Evolutionary conservation across 1,140 invertebrate genomes (phyloP).

Genomic region (Micrasema longulum): DNA sequence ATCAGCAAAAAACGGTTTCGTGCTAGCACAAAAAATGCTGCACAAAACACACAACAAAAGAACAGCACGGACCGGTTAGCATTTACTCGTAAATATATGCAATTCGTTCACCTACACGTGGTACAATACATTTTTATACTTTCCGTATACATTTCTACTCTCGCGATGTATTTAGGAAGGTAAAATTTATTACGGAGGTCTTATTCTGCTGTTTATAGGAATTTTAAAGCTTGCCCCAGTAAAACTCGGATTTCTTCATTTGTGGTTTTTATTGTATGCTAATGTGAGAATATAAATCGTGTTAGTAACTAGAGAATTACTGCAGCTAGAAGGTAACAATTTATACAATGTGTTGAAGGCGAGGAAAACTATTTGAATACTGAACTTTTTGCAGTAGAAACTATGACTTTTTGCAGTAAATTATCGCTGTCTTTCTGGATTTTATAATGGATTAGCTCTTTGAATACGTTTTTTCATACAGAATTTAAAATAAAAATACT

Average conservation of each 20-base stretch:
- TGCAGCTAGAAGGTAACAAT: too few relatives aligned
- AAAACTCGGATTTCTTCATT: conserved; percentile 20
- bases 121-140: background rate
- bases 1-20: conserved; percentile 21
- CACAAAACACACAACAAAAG: conserved; percentile 15
- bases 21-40: background rate
- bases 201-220: conserved; percentile 6
- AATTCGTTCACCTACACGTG: background rate
- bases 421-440: too few relatives aligned
- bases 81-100: conserved; percentile 6
- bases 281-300: too few relatives aligned
- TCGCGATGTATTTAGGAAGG: conserved; percentile 5
- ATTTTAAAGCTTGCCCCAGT: conserved; percentile 12
- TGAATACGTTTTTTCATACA: too few relatives aligned
- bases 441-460: too few relatives aligned
- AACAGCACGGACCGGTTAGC: background rate
- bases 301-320: too few relatives aligned
- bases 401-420: too few relatives aligned
- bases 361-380: too few relatives aligned
- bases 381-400: too few relatives aligned
- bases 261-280: conserved; percentile 2
- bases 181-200: conserved; percentile 6
- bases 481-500: too few relatives aligned
- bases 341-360: too few relatives aligned
- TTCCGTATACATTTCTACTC: background rate